These are phyloP conservation scores for Poecilia velifera DNA, from an alignment of 2,797 vertebrate species.

Conservation along the genomic window DNA sequence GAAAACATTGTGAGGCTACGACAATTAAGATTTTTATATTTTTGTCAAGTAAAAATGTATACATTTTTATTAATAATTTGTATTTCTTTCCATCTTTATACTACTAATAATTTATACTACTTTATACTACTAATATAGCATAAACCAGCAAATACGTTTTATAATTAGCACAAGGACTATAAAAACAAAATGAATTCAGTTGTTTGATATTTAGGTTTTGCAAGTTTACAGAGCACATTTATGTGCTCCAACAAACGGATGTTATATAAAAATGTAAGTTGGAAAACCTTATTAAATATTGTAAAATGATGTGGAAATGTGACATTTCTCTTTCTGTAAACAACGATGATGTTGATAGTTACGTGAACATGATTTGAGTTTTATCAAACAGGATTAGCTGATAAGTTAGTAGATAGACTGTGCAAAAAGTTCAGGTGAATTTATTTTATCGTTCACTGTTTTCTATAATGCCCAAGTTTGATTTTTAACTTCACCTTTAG, in stretches of 20 bases:
- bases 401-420: constrained; percentile 2
- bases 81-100: not conserved
- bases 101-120: not conserved
- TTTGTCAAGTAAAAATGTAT: not conserved
- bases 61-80: not conserved
- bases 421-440: constrained; percentile 19
- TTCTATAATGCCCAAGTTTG: constrained; percentile 43
- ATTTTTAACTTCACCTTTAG: constrained; percentile 17
- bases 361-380: no score
- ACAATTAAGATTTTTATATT: not conserved
- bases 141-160: not conserved
- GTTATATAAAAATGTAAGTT: constrained; percentile 18
- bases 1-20: not conserved
- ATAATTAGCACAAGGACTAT: not conserved
- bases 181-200: not conserved
- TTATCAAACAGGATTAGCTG: not conserved
- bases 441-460: not conserved
- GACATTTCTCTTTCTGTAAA: not conserved
- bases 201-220: not conserved
- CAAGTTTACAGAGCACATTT: not conserved
- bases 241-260: not conserved
- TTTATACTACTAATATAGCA: not conserved
- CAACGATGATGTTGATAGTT: not conserved
- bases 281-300: not conserved
- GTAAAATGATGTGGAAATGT: not conserved